These are phyloP conservation scores for Tinamus major DNA, from an alignment of 2,797 vertebrate species.

Conservation along the genomic window DNA sequence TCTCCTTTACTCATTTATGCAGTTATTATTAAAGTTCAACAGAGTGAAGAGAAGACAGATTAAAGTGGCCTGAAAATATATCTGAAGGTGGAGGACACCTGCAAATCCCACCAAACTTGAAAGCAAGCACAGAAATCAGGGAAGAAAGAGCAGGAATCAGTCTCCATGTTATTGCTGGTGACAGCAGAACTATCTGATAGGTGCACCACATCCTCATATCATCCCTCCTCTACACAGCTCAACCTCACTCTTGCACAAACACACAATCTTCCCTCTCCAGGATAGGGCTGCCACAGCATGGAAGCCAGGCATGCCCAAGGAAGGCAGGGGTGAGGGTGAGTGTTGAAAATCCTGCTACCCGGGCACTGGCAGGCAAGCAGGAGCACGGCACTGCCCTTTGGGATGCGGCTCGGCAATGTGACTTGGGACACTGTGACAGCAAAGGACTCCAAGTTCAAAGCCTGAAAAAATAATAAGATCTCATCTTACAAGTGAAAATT, in stretches of 20 bases:
- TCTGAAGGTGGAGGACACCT: not conserved
- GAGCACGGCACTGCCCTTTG: not conserved
- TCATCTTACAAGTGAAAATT: not conserved
- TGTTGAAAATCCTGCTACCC: not conserved
- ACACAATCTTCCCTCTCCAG: not conserved
- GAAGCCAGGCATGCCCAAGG: not conserved
- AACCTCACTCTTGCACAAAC: not conserved
- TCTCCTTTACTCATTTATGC: not conserved
- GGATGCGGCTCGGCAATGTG: not conserved
- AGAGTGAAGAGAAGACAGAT: not conserved
- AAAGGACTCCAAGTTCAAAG: not conserved
- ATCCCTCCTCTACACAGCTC: not conserved
- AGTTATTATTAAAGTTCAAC: not conserved
- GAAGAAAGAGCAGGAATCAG: not conserved
- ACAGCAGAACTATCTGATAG: not conserved
- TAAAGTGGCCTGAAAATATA: not conserved
- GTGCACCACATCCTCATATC: not conserved
- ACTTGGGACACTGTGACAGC: fast-evolving
- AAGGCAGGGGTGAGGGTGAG: not conserved
- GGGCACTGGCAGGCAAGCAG: not conserved
- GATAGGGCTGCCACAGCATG: not conserved
- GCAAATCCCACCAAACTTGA: not conserved
- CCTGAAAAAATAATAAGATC: not conserved
- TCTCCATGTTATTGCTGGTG: not conserved
- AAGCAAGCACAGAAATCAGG: not conserved